Conservation (phyloP, 2,113 vertebrate genomes). For the Stegastes partitus region DNA sequence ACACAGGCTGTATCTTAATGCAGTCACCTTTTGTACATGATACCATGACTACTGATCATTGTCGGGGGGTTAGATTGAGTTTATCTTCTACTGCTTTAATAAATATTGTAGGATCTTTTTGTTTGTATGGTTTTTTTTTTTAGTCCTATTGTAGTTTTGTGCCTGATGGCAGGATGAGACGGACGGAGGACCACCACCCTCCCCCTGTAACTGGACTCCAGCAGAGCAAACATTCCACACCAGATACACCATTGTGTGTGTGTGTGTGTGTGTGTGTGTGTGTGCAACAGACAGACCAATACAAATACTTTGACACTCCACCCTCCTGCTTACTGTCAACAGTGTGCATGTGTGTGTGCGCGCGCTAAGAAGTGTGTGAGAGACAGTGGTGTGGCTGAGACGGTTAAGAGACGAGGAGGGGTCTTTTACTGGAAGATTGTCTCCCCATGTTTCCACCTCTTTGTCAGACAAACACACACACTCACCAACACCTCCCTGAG, state of each 20-base stretch:
- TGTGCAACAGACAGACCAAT: slow-evolving; percentile 33
- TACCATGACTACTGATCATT: too few species aligned
- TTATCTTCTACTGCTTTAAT: too few species aligned
- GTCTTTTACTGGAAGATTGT: slow-evolving; percentile 54
- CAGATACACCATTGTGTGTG: slow-evolving; percentile 64
- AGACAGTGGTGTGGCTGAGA: not conserved
- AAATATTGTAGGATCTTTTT: not conserved
- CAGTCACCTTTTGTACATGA: too few species aligned
- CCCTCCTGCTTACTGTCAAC: slow-evolving; percentile 78
- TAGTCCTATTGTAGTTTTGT: not conserved
- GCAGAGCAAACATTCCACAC: slow-evolving; percentile 79
- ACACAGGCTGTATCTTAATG: too few species aligned
- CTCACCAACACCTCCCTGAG: not conserved
- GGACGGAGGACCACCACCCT: slow-evolving; percentile 35
- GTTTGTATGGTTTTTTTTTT: not conserved
- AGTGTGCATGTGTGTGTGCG: slow-evolving; percentile 40
- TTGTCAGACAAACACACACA: slow-evolving; percentile 16
- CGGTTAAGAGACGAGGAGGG: slow-evolving; percentile 20
- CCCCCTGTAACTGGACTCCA: slow-evolving; percentile 71
- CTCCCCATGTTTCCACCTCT: slow-evolving; percentile 8
- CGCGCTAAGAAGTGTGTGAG: slow-evolving; percentile 21
- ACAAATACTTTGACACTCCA: slow-evolving; percentile 65
- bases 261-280: slow-evolving; percentile 44
- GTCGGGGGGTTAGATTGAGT: too few species aligned
- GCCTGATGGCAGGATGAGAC: slow-evolving; percentile 21